Conservation (phyloP, 2,113 vertebrate genomes). For the Alethe castanea region DNA sequence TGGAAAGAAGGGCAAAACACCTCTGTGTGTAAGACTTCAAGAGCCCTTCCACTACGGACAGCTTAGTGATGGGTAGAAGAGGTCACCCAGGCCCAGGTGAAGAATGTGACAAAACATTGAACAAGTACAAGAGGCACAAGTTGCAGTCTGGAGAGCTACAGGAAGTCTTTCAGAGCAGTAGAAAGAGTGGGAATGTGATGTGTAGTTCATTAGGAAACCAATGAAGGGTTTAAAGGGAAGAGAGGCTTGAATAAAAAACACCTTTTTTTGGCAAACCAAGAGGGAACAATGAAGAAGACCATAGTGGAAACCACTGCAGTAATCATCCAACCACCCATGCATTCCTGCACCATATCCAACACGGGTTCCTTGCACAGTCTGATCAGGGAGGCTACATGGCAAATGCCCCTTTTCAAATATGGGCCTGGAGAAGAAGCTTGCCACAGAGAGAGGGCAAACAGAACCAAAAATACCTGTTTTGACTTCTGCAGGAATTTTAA, state of each 20-base stretch:
- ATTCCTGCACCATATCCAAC: neutral
- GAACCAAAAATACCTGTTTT: neutral
- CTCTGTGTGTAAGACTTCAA: neutral
- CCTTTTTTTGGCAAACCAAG: neutral
- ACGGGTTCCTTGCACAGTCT: rapidly evolving
- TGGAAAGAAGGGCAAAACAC: neutral
- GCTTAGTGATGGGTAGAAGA: neutral
- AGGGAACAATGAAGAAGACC: neutral
- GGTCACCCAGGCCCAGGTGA: neutral
- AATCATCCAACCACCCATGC: neutral
- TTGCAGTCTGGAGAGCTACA: neutral
- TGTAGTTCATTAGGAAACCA: neutral
- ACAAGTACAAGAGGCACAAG: neutral
- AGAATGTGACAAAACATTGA: neutral
- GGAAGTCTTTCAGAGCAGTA: neutral
- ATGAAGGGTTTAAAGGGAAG: neutral
- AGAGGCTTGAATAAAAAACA: neutral
- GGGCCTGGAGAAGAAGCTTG: neutral
- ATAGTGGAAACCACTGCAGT: neutral
- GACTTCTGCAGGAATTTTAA: neutral
- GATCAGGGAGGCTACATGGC: neutral
- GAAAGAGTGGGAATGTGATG: neutral
- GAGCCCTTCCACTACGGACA: rapidly evolving
- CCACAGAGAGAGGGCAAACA: neutral
- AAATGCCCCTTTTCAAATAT: neutral